phyloP scores from a whole-genome alignment of 2,113 vertebrate species.

The Pardalotus punctatus region DNA sequence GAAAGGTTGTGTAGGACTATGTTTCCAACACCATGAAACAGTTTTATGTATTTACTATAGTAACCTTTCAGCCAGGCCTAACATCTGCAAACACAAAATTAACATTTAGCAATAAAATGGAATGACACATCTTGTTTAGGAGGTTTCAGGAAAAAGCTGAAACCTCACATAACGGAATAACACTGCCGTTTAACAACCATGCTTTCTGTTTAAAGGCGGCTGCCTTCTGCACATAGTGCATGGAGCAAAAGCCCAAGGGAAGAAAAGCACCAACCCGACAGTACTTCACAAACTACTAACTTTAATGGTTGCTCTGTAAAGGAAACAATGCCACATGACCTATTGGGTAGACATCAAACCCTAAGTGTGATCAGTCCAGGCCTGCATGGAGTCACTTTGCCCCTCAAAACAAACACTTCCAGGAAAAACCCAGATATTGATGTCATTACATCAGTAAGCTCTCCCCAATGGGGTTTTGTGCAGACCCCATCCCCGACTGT shows the following conservation, averaged over 20 bases:
- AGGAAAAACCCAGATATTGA: not conserved
- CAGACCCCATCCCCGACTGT: accelerated
- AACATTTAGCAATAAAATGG: not conserved
- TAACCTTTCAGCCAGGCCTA: not conserved
- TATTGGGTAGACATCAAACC: not conserved
- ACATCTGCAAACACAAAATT: not conserved
- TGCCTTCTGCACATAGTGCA: not conserved
- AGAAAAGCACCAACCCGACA: not conserved
- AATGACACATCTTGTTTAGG: not conserved
- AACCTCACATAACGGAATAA: not conserved
- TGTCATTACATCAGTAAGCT: not conserved
- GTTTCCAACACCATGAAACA: not conserved
- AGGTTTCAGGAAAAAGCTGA: not conserved
- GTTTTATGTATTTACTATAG: not conserved
- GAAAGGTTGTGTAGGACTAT: not conserved
- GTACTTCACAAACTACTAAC: not conserved
- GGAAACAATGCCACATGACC: not conserved
- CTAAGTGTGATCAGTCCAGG: not conserved
- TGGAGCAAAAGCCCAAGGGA: not conserved
- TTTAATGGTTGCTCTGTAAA: not conserved
- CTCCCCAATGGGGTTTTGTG: accelerated
- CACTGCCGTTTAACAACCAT: not conserved
- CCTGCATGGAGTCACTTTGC: not conserved
- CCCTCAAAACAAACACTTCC: not conserved
- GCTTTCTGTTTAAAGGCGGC: not conserved